Percentiles rank a stretch among this genome's conserved stretches.
phyloP scores from a whole-genome alignment of 92 coral and sea anemone species.

The Pocillopora grandis region DNA sequence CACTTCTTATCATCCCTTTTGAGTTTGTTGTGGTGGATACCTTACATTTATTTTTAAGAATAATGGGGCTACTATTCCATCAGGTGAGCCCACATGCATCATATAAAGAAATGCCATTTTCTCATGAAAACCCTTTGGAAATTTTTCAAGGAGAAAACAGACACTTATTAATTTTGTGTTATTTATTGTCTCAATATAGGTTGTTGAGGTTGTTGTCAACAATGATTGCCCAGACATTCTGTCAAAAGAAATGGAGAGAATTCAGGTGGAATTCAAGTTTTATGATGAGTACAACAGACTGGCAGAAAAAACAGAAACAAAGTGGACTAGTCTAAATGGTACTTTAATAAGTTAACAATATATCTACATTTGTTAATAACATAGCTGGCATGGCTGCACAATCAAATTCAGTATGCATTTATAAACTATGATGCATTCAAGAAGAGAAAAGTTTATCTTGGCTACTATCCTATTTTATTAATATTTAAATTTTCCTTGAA shows the following conservation, averaged over 20 bases:
- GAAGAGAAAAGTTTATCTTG: too few relatives aligned
- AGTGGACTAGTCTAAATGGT: neutral
- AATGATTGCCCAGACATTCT: neutral
- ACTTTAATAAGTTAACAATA: neutral
- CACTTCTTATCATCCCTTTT: too few relatives aligned
- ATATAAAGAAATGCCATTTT: too few relatives aligned
- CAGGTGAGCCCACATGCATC: too few relatives aligned
- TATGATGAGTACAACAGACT: neutral
- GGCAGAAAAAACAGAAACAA: too few relatives aligned
- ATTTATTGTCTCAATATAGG: neutral
- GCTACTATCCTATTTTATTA: neutral
- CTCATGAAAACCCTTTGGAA: neutral
- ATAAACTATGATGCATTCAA: too few relatives aligned
- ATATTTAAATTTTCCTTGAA: too few relatives aligned
- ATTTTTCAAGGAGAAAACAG: neutral
- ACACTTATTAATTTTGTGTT: neutral
- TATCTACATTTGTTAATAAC: neutral
- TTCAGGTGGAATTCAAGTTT: constrained; percentile 6
- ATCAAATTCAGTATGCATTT: too few relatives aligned
- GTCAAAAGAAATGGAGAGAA: neutral
- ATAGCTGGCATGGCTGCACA: neutral
- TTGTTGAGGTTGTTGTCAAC: constrained; percentile 3
- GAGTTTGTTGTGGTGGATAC: too few relatives aligned
- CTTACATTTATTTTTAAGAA: too few relatives aligned
- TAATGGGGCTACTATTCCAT: too few relatives aligned